phyloP scores from a whole-genome alignment of 1,140 invertebrate genomes.

The Nylanderia fulva region DNA sequence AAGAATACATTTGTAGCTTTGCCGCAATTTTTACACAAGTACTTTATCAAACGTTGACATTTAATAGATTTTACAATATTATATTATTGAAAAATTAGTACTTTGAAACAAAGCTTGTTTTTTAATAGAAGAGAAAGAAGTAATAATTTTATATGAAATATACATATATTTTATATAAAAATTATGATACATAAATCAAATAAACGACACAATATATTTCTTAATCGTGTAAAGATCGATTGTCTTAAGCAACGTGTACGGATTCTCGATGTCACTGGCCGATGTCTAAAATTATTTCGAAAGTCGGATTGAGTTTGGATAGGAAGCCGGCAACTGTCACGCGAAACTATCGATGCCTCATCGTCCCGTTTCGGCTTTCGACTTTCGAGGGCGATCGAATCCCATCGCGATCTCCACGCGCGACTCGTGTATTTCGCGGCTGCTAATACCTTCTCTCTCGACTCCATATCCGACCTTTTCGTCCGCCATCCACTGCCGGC shows the following conservation, averaged over 20 bases:
- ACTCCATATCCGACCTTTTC: conserved; percentile 45
- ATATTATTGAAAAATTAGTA: not conserved
- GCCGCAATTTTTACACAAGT: not conserved
- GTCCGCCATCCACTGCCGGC: conserved; percentile 15
- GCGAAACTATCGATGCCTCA: conserved; percentile 37
- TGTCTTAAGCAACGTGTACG: not conserved
- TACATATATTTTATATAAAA: no score
- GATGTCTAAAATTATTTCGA: conserved; percentile 37
- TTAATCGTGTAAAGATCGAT: not conserved
- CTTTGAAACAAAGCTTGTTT: no score
- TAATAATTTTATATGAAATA: no score
- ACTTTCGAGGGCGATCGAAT: conserved; percentile 61
- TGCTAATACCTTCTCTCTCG: conserved; percentile 60
- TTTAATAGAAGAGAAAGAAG: no score
- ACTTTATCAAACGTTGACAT: not conserved
- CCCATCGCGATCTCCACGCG: conserved; percentile 28
- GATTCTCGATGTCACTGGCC: not conserved
- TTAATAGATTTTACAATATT: not conserved
- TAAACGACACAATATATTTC: not conserved
- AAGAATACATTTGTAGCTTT: conserved; percentile 3
- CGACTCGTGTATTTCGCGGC: conserved; percentile 33
- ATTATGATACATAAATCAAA: not conserved
- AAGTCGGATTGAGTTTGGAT: conserved; percentile 54
- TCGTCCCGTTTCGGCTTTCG: conserved; percentile 43
- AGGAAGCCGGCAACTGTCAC: conserved; percentile 32